These are phyloP conservation scores for Fragum fragum DNA, from an alignment of 2,888 invertebrate species.

Conservation along the genomic window DNA sequence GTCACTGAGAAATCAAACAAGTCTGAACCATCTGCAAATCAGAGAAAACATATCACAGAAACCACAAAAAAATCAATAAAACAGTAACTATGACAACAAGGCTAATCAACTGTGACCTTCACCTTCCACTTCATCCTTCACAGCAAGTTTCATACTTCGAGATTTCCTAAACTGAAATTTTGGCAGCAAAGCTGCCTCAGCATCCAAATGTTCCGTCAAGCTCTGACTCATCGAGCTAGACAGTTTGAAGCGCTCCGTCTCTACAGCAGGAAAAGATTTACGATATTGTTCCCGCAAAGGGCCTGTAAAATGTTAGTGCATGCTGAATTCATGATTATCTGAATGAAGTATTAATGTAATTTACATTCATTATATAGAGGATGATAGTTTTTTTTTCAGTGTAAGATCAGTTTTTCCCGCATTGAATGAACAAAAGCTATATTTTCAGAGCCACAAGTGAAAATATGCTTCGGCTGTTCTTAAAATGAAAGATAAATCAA, in stretches of 20 bases:
- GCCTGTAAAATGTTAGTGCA: slow-evolving; percentile 34
- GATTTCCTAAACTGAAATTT: slow-evolving; percentile 83
- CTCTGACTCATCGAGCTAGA: slow-evolving; percentile 68
- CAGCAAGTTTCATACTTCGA: slow-evolving; percentile 85
- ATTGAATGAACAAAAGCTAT: too few species aligned
- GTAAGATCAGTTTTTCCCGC: too few species aligned
- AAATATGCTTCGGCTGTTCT: too few species aligned
- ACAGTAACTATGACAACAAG: slow-evolving; percentile 23
- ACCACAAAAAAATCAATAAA: background rate
- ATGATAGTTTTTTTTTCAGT: too few species aligned
- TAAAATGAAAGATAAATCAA: too few species aligned
- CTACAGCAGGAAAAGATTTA: slow-evolving; percentile 74
- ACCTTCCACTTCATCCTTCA: slow-evolving; percentile 82
- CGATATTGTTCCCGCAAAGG: slow-evolving; percentile 67
- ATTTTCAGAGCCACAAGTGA: too few species aligned
- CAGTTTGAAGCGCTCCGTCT: slow-evolving; percentile 67
- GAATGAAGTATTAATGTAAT: too few species aligned
- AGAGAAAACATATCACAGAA: background rate
- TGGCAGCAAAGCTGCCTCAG: slow-evolving; percentile 68
- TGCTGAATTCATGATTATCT: too few species aligned
- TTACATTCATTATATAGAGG: too few species aligned
- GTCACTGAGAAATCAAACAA: background rate
- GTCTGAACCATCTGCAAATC: background rate
- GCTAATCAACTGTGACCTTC: slow-evolving; percentile 58
- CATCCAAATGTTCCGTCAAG: slow-evolving; percentile 67